Evolutionary conservation across 2,888 invertebrate genomes (phyloP).

Genomic region (Cremastinae sp.): DNA sequence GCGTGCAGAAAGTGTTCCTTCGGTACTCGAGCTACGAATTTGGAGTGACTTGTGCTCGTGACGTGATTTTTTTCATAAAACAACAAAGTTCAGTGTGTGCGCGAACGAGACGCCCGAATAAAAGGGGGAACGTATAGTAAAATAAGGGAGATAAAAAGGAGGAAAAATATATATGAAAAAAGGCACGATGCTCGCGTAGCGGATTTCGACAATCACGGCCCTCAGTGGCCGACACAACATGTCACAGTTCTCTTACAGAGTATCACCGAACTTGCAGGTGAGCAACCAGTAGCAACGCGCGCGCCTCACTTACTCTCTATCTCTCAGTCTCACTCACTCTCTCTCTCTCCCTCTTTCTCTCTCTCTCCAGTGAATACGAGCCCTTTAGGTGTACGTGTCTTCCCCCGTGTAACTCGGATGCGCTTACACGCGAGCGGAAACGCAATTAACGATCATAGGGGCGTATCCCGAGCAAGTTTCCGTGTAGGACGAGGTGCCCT

Average conservation of each 20-base stretch:
- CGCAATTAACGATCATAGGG: slow-evolving; percentile 4
- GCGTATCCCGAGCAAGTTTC: neutral
- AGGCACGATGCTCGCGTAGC: slow-evolving; percentile 78
- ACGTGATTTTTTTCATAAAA: too few species aligned
- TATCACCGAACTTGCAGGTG: slow-evolving; percentile 86
- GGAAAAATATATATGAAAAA: slow-evolving; percentile 13
- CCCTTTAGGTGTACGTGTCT: neutral
- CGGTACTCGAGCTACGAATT: too few species aligned
- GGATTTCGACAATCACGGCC: slow-evolving; percentile 76
- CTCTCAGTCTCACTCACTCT: neutral
- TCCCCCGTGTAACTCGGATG: neutral
- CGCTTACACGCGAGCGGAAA: neutral
- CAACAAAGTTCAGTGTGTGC: too few species aligned
- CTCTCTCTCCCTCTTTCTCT: too few species aligned
- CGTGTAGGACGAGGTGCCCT: slow-evolving; percentile 4
- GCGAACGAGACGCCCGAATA: too few species aligned
- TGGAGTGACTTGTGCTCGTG: too few species aligned
- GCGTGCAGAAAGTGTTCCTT: too few species aligned
- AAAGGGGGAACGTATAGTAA: slow-evolving; percentile 24
- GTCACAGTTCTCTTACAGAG: slow-evolving; percentile 86
- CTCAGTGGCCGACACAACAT: slow-evolving; percentile 83
- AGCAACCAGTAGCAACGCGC: slow-evolving; percentile 57
- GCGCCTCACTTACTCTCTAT: neutral
- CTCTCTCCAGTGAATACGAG: too few species aligned
- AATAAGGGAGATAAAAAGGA: slow-evolving; percentile 54